These are phyloP conservation scores for Ostrea denselamellosa DNA, from an alignment of 1,140 invertebrate species.

Conservation along the genomic window DNA sequence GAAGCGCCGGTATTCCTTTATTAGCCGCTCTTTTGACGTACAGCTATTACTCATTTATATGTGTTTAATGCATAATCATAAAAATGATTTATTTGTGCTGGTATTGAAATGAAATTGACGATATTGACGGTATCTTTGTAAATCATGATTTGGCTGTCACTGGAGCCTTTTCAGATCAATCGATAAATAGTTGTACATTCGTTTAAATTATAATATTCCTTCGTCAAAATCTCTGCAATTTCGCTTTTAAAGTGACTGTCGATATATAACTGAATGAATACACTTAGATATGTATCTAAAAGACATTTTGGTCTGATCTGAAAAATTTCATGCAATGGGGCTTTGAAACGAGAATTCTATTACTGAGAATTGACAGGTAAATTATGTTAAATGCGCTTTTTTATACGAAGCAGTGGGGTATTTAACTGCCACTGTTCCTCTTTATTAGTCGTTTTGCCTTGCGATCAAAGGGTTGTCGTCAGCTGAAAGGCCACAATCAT, in stretches of 20 bases:
- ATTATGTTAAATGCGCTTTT: conserved; percentile 48
- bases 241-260: conserved; percentile 3
- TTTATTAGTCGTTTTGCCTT: conserved; percentile 44
- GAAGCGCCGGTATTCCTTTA: conserved; percentile 31
- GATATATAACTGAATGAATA: conserved; percentile 42
- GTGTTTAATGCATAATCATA: conserved; percentile 41
- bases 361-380: conserved; percentile 45
- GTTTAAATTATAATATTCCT: conserved; percentile 37
- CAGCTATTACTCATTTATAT: conserved; percentile 29
- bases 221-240: conserved; percentile 33
- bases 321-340: conserved; percentile 44
- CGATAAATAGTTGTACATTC: conserved; percentile 22
- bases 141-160: conserved; percentile 22
- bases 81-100: conserved; percentile 39
- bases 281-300: conserved; percentile 46
- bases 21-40: conserved; percentile 29
- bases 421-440: conserved; percentile 35
- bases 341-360: conserved; percentile 48
- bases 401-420: not conserved
- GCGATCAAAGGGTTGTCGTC: conserved; percentile 45
- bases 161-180: conserved; percentile 22
- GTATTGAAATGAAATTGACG: conserved; percentile 38
- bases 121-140: conserved; percentile 35
- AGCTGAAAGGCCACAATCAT: not conserved
- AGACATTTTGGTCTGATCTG: conserved; percentile 45